Evolutionary conservation across 2,113 vertebrate species (phyloP).

Genomic region (Drymodes brunneopygia): DNA sequence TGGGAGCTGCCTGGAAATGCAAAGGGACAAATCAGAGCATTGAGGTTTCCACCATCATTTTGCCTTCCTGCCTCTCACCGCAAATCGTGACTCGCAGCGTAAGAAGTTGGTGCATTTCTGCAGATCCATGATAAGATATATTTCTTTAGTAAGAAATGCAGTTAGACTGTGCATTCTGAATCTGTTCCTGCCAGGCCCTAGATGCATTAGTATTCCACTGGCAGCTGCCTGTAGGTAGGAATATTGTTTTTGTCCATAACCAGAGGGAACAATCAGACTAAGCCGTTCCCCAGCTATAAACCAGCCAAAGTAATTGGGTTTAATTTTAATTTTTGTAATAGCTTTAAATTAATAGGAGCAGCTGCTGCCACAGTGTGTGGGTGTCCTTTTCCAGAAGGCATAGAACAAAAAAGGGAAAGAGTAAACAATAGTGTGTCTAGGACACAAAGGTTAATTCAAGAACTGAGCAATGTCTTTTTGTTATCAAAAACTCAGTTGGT

Average conservation of each 20-base stretch:
- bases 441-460: slow-evolving; percentile 80
- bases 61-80: not conserved
- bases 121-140: slow-evolving; percentile 54
- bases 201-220: slow-evolving; percentile 84
- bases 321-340: slow-evolving; percentile 88
- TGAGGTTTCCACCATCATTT: not conserved
- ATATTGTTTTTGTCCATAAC: slow-evolving; percentile 80
- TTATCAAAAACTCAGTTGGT: slow-evolving; percentile 68
- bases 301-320: slow-evolving; percentile 81
- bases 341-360: slow-evolving; percentile 82
- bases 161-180: slow-evolving; percentile 36
- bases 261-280: slow-evolving; percentile 84
- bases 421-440: slow-evolving; percentile 74
- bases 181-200: slow-evolving; percentile 54
- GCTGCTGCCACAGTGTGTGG: slow-evolving; percentile 78
- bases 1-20: slow-evolving; percentile 15
- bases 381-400: slow-evolving; percentile 80
- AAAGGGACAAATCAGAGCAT: not conserved
- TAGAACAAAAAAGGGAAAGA: slow-evolving; percentile 65
- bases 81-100: not conserved
- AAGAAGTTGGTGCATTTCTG: slow-evolving; percentile 46
- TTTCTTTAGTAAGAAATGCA: slow-evolving; percentile 48
- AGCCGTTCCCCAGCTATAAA: slow-evolving; percentile 74
- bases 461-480: slow-evolving; percentile 70
- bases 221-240: slow-evolving; percentile 68